Evolutionary conservation across 92 coral and sea anemone species (phyloP).

Genomic region (Chrysogorgia sp.): DNA sequence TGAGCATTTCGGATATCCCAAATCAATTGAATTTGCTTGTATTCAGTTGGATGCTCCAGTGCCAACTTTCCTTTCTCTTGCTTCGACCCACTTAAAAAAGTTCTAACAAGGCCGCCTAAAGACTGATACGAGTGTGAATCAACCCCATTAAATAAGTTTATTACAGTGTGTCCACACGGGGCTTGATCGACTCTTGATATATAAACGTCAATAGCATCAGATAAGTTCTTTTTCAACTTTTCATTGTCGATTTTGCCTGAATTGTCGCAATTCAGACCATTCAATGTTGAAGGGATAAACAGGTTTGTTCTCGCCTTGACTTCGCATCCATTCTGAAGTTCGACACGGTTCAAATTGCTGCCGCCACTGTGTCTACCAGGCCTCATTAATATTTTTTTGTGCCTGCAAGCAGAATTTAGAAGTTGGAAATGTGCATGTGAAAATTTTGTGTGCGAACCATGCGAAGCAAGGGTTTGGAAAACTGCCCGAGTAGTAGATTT

Average conservation of each 20-base stretch:
- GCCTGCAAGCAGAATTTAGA: too few species aligned
- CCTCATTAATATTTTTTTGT: too few species aligned
- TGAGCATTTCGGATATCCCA: constrained; percentile 25
- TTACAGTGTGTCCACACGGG: constrained; percentile 51
- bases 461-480: too few species aligned
- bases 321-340: constrained; percentile 59
- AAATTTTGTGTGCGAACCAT: too few species aligned
- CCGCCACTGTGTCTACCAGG: constrained; percentile 55
- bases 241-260: constrained; percentile 52
- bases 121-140: neutral
- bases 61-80: constrained; percentile 36
- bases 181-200: constrained; percentile 42
- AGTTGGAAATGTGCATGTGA: too few species aligned
- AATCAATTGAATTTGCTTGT: constrained; percentile 14
- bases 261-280: constrained; percentile 51
- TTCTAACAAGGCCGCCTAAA: neutral
- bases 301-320: constrained; percentile 33
- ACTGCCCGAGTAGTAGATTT: too few species aligned
- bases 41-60: constrained; percentile 16
- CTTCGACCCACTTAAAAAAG: constrained; percentile 19
- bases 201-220: constrained; percentile 47
- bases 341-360: constrained; percentile 28
- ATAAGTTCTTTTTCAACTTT: constrained; percentile 46
- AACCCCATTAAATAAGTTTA: constrained; percentile 23
- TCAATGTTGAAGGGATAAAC: constrained; percentile 53